phyloP scores from a whole-genome alignment of 2,797 vertebrate genomes.

The Sphenodon punctatus region DNA sequence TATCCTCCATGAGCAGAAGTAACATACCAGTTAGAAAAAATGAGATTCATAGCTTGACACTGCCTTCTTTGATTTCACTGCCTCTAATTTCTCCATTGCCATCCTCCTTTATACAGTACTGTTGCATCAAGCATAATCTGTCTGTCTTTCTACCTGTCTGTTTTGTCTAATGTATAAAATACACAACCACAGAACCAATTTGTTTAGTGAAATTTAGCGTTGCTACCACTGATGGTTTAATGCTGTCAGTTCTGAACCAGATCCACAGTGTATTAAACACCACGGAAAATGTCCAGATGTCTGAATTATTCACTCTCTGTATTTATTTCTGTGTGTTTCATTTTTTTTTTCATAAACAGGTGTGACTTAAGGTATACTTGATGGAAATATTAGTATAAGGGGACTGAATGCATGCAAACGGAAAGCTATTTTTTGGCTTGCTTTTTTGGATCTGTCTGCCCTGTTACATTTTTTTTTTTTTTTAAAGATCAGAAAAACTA shows the following conservation, averaged over 20 bases:
- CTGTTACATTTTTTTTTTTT: slow-evolving; percentile 46
- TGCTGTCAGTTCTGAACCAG: slow-evolving; percentile 26
- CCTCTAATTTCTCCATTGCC: neutral
- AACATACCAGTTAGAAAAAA: neutral
- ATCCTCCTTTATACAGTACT: slow-evolving; percentile 15
- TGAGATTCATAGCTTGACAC: neutral
- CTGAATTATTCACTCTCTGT: slow-evolving; percentile 40
- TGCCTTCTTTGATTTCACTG: neutral
- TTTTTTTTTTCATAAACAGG: slow-evolving; percentile 44
- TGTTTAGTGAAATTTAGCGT: neutral
- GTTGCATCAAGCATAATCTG: neutral
- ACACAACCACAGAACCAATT: neutral
- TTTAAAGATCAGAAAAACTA: slow-evolving; percentile 68
- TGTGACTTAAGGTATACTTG: slow-evolving; percentile 37
- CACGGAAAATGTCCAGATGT: neutral
- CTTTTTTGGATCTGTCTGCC: slow-evolving; percentile 42
- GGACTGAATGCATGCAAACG: slow-evolving; percentile 45
- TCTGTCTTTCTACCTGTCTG: neutral
- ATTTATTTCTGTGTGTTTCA: neutral
- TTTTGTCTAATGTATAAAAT: slow-evolving; percentile 23
- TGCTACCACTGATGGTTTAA: neutral
- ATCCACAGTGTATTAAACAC: neutral
- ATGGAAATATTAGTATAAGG: slow-evolving; percentile 28
- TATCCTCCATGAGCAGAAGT: neutral
- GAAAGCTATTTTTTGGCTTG: slow-evolving; percentile 36